Evolutionary conservation across 2,888 invertebrate genomes (phyloP), one percentile per base, ranked within the genome.

Genomic region (Sussaba pulchella): DNA sequence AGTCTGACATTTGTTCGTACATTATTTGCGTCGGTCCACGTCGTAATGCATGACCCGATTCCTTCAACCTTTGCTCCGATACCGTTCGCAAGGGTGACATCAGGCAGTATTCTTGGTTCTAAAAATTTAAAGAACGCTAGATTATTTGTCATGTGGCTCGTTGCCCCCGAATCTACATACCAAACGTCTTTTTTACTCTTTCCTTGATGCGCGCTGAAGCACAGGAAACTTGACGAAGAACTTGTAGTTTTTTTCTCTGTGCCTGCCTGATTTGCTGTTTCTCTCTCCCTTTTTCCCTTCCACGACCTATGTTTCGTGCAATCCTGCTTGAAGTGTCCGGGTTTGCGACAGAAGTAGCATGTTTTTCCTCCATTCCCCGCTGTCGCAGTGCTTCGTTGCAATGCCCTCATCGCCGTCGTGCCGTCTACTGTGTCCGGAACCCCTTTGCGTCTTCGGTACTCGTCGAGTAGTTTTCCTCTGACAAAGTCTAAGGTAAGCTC

Each of bases 381-480:
- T 8, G 45, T 36, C 59, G 31, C 8, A 47, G 9, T 24, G 39
- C 50, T 54, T 21, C 59, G 63, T 3, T 74, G 31, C 31, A 57
- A 47, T 10, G 64, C 66, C 47, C 61, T 76, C 31, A 78, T 57
- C 17, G 75, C 78, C 17, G 66, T 31, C 31, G 52, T 73, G 41
- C 73, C 63, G 45, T 43, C 64, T n/a, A 66, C 66, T 24, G 45
- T 17, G 9, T 70, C 67, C 14, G 71, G 63, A 3, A 61, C 19
- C 19, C 70, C 72, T 66, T 66, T 72, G 41, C 83, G 72, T 26
- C 83, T 82, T 64, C 71, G 82, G n/a, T 82, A 87, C 72, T 87
- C 86, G 39, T 85, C 85, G 39, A 86, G 78, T 12, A 85, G 50
- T 76, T 86, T 84, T 1, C 83, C 78, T 54, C 82, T 83, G 1